Evolutionary conservation across 2,113 vertebrate genomes (phyloP).

Genomic region (Corythaeola cristata): DNA sequence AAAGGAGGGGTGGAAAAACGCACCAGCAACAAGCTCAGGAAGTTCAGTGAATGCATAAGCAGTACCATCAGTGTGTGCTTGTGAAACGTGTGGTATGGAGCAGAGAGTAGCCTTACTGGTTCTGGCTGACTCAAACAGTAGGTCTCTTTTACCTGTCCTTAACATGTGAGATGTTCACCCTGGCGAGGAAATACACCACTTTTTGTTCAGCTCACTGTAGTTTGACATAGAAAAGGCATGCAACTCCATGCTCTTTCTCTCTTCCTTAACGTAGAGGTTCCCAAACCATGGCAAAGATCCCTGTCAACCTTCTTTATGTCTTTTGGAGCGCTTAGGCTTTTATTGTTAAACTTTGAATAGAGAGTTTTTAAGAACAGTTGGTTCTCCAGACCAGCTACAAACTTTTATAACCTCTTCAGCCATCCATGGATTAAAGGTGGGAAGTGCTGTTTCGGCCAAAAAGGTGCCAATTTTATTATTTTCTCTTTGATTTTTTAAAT

Average conservation of each 20-base stretch:
- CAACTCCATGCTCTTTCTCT: not conserved
- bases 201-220: not conserved
- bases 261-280: not conserved
- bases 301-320: not conserved
- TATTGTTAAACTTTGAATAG: slow-evolving; percentile 27
- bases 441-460: not conserved
- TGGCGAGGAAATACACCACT: not conserved
- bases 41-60: not conserved
- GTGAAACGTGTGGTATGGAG: not conserved
- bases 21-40: not conserved
- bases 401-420: not conserved
- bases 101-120: not conserved
- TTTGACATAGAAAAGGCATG: not conserved
- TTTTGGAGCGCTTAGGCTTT: slow-evolving; percentile 6
- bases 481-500: not conserved
- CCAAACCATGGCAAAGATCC: not conserved
- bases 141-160: not conserved
- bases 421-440: not conserved
- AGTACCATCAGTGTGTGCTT: not conserved
- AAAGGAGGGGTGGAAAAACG: not conserved
- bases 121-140: not conserved
- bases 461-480: not conserved
- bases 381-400: not conserved
- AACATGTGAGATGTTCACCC: not conserved
- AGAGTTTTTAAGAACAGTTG: not conserved